Conservation (phyloP, 2,113 vertebrate species). For the Tricholaema leucomelas region DNA sequence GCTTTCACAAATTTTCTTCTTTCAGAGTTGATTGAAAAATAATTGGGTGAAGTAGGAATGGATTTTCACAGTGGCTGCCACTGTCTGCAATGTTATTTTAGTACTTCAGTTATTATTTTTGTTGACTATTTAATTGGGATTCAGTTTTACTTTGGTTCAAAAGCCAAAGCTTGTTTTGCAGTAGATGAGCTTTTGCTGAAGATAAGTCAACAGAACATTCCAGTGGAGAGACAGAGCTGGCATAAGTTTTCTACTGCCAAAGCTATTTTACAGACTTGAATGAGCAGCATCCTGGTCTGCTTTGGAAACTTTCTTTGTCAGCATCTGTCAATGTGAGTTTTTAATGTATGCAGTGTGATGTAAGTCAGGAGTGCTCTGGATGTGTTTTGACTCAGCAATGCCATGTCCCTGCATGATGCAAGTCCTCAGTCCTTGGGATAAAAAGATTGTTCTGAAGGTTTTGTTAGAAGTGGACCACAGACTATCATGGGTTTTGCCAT, state of each 20-base stretch:
- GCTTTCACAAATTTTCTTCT: background rate
- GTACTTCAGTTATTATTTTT: background rate
- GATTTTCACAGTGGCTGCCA: background rate
- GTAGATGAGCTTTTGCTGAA: background rate
- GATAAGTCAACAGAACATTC: conserved; percentile 32
- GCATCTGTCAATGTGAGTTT: background rate
- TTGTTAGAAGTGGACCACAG: background rate
- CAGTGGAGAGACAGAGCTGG: background rate
- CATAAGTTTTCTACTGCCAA: background rate
- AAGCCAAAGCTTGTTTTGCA: conserved; percentile 4
- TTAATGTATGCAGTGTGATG: background rate
- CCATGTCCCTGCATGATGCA: background rate
- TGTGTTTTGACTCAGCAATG: background rate
- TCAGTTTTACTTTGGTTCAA: background rate
- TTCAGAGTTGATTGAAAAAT: background rate
- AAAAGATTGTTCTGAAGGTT: background rate
- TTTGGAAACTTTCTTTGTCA: conserved; percentile 20
- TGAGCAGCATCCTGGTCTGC: background rate
- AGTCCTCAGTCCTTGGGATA: background rate
- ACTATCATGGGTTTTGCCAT: background rate
- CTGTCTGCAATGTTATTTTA: background rate
- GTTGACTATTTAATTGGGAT: background rate
- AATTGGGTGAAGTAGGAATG: background rate
- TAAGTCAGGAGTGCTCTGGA: background rate
- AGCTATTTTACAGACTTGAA: background rate